Conservation (phyloP, 2,113 vertebrate genomes). For the Puma concolor region DNA sequence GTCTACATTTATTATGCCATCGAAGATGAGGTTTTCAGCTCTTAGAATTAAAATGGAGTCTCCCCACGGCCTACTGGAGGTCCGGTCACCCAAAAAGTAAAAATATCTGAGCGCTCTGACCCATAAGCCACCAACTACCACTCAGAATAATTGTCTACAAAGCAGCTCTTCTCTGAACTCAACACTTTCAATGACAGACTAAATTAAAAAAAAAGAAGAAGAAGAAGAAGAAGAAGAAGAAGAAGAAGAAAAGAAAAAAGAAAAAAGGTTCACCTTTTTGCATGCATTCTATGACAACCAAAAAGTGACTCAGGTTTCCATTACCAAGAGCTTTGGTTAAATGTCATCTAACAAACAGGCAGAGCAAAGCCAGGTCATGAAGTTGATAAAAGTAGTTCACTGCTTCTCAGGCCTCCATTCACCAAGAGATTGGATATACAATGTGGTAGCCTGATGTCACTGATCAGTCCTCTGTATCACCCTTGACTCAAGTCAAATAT, state of each 20-base stretch:
- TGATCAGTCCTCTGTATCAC: background rate
- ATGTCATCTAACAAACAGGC: conserved; percentile 28
- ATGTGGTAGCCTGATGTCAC: background rate
- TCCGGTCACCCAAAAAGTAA: background rate
- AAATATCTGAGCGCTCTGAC: background rate
- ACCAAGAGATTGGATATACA: background rate
- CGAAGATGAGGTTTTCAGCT: background rate
- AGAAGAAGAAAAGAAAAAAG: background rate
- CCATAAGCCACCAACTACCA: background rate
- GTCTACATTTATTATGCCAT: background rate
- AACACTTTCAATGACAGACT: background rate
- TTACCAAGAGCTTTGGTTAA: conserved; percentile 41
- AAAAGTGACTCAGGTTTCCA: conserved; percentile 45
- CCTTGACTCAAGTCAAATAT: conserved; percentile 24
- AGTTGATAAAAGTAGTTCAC: background rate
- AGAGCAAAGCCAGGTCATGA: conserved; percentile 1
- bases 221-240: background rate
- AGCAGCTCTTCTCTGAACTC: background rate
- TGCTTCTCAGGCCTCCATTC: background rate
- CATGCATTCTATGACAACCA: background rate
- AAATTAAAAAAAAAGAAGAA: background rate
- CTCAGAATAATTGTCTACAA: background rate
- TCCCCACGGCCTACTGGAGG: background rate
- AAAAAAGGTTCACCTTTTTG: background rate
- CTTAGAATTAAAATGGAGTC: background rate